Conservation (phyloP, 2,888 invertebrate species). For the Zhuqinia jingwanae region DNA sequence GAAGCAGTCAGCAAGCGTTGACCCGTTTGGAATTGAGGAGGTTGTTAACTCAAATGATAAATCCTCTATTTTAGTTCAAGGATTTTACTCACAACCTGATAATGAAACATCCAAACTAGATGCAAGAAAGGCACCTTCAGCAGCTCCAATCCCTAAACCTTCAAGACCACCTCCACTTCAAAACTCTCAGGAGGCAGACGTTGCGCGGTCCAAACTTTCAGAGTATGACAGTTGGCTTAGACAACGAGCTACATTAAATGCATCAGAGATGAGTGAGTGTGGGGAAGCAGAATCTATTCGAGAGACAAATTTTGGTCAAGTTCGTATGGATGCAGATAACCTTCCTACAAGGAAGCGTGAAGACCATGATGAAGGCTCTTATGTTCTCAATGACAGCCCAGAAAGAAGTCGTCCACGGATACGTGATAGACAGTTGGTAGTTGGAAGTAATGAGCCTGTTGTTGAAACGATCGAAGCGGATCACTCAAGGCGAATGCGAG, state of each 20-base stretch:
- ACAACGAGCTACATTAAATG: conserved; percentile 13
- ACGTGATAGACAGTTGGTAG: neutral
- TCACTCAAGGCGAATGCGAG: conserved; percentile 43
- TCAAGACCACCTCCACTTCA: neutral
- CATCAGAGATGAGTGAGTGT: neutral
- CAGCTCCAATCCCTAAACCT: neutral
- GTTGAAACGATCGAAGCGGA: conserved; percentile 52
- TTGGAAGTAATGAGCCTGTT: conserved; percentile 1
- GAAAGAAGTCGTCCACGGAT: neutral
- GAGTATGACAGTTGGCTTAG: conserved; percentile 59
- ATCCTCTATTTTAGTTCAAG: conserved; percentile 58
- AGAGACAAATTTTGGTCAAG: conserved; percentile 49
- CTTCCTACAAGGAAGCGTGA: no score
- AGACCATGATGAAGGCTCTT: no score
- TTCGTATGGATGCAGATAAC: conserved; percentile 67
- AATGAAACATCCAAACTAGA: no score
- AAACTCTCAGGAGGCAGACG: neutral
- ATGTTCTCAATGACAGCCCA: neutral
- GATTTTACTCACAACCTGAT: conserved; percentile 50
- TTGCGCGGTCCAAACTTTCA: neutral
- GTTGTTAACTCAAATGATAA: conserved; percentile 1
- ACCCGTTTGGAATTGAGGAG: conserved; percentile 67
- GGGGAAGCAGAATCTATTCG: conserved; percentile 42
- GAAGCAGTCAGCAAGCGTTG: neutral
- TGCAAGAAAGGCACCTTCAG: no score